These are phyloP conservation scores for Cetonia aurata DNA, from an alignment of 2,888 invertebrate species.

Conservation along the genomic window DNA sequence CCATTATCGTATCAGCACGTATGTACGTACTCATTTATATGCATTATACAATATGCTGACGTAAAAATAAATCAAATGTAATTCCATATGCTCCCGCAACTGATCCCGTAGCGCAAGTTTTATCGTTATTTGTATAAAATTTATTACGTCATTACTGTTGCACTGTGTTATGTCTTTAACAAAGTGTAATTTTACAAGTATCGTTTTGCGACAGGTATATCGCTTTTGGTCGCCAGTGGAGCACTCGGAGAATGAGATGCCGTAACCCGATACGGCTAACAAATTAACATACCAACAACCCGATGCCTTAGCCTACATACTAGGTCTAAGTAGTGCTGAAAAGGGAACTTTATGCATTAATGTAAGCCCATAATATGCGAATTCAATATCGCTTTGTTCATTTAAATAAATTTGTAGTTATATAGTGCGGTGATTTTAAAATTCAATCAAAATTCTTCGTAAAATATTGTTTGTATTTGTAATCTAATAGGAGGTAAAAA, in stretches of 20 bases:
- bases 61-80: background rate
- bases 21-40: no score
- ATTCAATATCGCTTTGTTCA: no score
- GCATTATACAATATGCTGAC: no score
- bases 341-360: no score
- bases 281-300: conserved; percentile 21
- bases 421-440: no score
- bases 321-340: no score
- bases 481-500: no score
- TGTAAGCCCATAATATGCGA: no score
- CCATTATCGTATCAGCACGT: no score
- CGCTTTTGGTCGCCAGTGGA: background rate
- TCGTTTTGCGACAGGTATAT: conserved; percentile 28
- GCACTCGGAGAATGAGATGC: background rate
- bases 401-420: no score
- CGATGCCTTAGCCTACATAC: background rate
- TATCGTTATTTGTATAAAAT: conserved; percentile 30
- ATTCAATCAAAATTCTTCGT: no score
- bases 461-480: no score
- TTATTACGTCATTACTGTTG: conserved; percentile 27
- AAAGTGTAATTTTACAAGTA: conserved; percentile 38
- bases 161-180: conserved; percentile 36
- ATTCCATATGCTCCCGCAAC: background rate
- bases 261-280: conserved; percentile 27
- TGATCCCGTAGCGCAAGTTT: conserved; percentile 1